Evolutionary conservation across 2,113 vertebrate genomes (phyloP).

Genomic region (Amphiprion ocellaris): DNA sequence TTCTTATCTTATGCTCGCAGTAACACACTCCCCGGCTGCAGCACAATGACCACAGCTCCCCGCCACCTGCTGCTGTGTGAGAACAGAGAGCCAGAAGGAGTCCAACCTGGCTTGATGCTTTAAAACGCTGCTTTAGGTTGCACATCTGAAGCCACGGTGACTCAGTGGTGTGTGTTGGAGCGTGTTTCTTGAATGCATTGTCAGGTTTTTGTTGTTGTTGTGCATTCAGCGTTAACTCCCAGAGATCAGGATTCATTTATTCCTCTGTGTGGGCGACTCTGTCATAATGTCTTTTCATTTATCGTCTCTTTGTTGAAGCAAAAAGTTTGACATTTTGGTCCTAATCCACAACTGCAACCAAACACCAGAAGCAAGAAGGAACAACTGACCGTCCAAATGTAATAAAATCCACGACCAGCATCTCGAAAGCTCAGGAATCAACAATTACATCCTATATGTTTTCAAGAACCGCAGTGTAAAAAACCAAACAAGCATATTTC

Average conservation of each 20-base stretch:
- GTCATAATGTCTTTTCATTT: background rate
- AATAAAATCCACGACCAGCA: no score
- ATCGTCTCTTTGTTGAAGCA: background rate
- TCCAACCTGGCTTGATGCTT: slow-evolving; percentile 30
- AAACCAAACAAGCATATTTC: no score
- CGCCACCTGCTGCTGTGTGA: slow-evolving; percentile 69
- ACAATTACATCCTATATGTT: no score
- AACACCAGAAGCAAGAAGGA: no score
- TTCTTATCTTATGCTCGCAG: slow-evolving; percentile 59
- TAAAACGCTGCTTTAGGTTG: slow-evolving; percentile 6
- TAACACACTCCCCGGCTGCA: slow-evolving; percentile 60
- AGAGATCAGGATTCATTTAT: background rate
- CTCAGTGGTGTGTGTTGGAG: background rate
- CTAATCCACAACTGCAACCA: no score
- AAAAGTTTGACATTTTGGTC: background rate
- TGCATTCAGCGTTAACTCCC: background rate
- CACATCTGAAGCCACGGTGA: background rate
- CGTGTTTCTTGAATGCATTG: background rate
- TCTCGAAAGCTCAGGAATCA: no score
- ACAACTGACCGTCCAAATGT: no score
- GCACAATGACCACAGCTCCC: slow-evolving; percentile 56
- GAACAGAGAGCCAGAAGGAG: slow-evolving; percentile 45
- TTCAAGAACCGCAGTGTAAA: no score
- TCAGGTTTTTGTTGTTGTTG: background rate
- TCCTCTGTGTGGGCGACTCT: background rate